Conservation (phyloP, 2,113 vertebrate genomes). For the Scatophagus argus region DNA sequence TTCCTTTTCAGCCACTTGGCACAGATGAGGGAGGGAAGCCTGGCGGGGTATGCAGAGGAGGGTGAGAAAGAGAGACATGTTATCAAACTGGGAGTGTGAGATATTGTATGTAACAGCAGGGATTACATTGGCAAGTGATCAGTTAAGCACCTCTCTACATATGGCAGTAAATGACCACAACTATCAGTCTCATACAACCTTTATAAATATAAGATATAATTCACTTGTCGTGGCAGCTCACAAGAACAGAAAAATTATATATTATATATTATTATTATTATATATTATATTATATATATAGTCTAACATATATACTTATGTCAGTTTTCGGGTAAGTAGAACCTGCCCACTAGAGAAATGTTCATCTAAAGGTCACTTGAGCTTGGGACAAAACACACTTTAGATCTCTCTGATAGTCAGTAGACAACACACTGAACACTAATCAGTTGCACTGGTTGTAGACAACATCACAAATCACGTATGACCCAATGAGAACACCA, state of each 20-base stretch:
- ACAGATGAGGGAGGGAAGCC: neutral
- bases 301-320: too few relatives aligned
- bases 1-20: conserved; percentile 29
- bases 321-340: neutral
- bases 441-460: neutral
- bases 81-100: neutral
- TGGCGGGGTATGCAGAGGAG: neutral
- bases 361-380: neutral
- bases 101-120: neutral
- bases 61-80: neutral
- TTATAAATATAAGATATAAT: too few relatives aligned
- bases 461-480: neutral
- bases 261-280: too few relatives aligned
- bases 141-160: neutral
- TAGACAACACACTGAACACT: neutral
- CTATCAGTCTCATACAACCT: neutral
- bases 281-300: too few relatives aligned
- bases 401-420: neutral
- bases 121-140: neutral
- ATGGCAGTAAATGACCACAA: neutral
- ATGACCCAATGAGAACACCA: too few relatives aligned
- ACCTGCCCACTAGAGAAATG: neutral
- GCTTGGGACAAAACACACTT: neutral
- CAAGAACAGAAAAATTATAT: too few relatives aligned
- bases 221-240: too few relatives aligned